Base-by-base conservation (phyloP, 30 jellyfish, hydroid and myxozoan species). In the Hydractinia echinata region DNA sequence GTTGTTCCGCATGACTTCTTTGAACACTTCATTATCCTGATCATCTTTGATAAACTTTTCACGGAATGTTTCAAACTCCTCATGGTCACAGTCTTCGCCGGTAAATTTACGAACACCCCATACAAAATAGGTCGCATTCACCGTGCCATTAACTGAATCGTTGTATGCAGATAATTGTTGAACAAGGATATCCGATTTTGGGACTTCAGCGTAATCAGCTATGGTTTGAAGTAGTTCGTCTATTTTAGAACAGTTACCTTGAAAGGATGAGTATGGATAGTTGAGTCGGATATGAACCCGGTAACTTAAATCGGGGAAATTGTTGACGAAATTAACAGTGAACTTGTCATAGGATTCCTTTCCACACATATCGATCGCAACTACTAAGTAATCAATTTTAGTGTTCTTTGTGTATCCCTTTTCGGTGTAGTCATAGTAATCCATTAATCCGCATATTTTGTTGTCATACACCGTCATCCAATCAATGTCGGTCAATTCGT, bases 81-180 rank as follows among this genome's bases (percentile, higher is more conserved):
- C 84, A 54, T 83, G 83, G 18, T 53, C 80, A 87, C 98, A 92
- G 30, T 77, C 83, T 50, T 62, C 74, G 66, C 53, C 87, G 7
- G 95, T 73, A 53, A 86, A 58, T 19, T 66, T 61, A 71, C 90
- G 76, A 9, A 87, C 52, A 1, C 96, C 96, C 95, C 95, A 86
- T 7, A 67, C 71, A 72, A 92, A 79, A 5, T 62, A 50, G 4
- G 96, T 54, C 1, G 88, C 39, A 77, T 92, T 92, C 16, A 55
- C 39, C 7, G 87, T 60, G 4, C 54, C 52, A 56, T 61, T 69
- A 55, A 67, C 55, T 0, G 51, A 18, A 44, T 76, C 79, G 8
- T 18, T 11, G 51, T 51, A 67, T 1, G 81, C n/a, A 20, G 86
- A 30, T 61, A 74, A 76, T 15, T 86, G 66, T 50, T 60, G 61